Evolutionary conservation across 2,797 vertebrate genomes (phyloP).

Genomic region (Crenichthys baileyi): DNA sequence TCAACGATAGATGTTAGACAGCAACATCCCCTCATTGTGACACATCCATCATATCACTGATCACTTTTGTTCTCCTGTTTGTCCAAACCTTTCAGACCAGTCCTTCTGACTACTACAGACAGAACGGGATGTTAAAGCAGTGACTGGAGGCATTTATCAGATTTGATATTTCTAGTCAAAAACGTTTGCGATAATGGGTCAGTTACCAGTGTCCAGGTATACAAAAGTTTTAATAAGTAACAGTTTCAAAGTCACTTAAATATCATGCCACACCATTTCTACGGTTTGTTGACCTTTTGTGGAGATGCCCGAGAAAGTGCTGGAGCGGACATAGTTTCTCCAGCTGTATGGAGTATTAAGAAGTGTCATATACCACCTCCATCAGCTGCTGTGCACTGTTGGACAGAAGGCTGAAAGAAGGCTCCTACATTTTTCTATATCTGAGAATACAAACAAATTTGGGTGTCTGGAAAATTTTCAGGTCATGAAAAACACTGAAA

Average conservation of each 20-base stretch:
- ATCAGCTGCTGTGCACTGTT: neutral
- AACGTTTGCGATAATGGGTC: conserved; percentile 22
- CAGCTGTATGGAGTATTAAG: neutral
- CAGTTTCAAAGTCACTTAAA: neutral
- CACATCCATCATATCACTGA: conserved; percentile 64
- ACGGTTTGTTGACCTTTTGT: neutral
- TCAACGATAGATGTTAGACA: conserved; percentile 63
- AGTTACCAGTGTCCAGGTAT: neutral
- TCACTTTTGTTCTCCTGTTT: conserved; percentile 60
- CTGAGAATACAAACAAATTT: neutral
- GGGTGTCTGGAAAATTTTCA: neutral
- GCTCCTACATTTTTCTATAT: neutral
- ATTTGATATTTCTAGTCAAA: conserved; percentile 48
- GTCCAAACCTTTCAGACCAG: conserved; percentile 46
- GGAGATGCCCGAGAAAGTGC: neutral
- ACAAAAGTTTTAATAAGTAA: neutral
- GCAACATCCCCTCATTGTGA: conserved; percentile 54
- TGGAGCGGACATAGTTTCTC: neutral
- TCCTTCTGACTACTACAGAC: conserved; percentile 45
- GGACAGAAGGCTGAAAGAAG: neutral
- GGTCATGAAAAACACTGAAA: neutral
- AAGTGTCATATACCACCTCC: neutral
- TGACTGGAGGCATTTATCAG: conserved; percentile 49
- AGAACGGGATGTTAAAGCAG: conserved; percentile 26
- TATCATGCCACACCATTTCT: neutral